Evolutionary conservation across 2,797 vertebrate genomes (phyloP).

Genomic region (Heliangelus exortis): DNA sequence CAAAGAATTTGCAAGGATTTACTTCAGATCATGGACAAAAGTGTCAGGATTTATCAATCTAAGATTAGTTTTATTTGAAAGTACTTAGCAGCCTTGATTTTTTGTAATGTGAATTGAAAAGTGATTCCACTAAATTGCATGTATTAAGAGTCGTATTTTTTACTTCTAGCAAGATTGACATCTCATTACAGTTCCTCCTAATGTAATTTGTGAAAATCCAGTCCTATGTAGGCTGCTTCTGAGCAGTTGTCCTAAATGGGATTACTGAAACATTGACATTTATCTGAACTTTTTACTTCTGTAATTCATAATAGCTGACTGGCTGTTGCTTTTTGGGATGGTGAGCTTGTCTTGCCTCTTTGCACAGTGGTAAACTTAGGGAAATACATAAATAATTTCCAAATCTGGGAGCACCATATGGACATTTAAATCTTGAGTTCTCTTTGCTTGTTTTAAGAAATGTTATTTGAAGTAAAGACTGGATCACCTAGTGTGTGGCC

Average conservation of each 20-base stretch:
- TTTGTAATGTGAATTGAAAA: neutral
- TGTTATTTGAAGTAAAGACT: neutral
- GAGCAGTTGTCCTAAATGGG: conserved; percentile 26
- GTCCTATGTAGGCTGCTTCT: neutral
- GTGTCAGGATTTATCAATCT: neutral
- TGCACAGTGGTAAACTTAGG: neutral
- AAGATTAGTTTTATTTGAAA: conserved; percentile 2
- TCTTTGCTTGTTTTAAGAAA: neutral
- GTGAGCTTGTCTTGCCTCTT: neutral
- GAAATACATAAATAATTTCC: conserved; percentile 54
- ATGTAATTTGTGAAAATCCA: conserved; percentile 36
- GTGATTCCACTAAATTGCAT: neutral
- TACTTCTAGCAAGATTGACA: neutral
- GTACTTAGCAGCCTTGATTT: neutral
- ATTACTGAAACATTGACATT: neutral
- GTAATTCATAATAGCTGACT: conserved; percentile 31
- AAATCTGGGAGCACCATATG: neutral
- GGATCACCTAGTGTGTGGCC: neutral
- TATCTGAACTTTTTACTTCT: conserved; percentile 44
- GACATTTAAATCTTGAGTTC: conserved; percentile 13
- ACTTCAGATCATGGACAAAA: neutral
- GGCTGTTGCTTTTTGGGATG: neutral
- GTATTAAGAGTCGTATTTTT: neutral
- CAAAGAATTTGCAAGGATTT: neutral
- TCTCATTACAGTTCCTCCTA: neutral